These are phyloP conservation scores for Holacanthus passer DNA, from an alignment of 2,113 vertebrate genomes.

Conservation along the genomic window DNA sequence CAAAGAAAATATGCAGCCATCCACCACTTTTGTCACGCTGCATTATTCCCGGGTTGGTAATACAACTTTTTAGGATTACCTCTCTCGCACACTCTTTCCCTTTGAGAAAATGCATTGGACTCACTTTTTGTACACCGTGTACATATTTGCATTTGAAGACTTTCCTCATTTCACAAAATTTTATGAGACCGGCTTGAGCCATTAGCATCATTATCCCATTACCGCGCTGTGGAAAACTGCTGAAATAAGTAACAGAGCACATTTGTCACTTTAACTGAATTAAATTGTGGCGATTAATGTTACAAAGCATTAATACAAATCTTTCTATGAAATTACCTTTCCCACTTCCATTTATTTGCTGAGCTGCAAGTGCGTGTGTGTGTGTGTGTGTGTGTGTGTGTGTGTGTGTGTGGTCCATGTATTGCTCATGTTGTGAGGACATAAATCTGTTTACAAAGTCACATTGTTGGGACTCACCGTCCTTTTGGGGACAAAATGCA, in stretches of 20 bases:
- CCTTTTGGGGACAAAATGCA: no score
- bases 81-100: slow-evolving; percentile 14
- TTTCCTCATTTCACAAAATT: slow-evolving; percentile 47
- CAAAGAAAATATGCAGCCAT: slow-evolving; percentile 10
- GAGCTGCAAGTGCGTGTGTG: slow-evolving; percentile 9
- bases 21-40: not conserved
- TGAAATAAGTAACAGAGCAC: slow-evolving; percentile 35
- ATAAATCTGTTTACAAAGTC: no score
- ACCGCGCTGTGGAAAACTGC: slow-evolving; percentile 57
- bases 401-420: no score
- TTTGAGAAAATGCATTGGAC: slow-evolving; percentile 19
- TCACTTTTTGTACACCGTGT: slow-evolving; percentile 12
- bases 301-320: slow-evolving; percentile 51
- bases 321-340: slow-evolving; percentile 52
- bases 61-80: slow-evolving; percentile 5
- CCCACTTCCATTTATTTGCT: slow-evolving; percentile 38
- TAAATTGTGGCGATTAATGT: slow-evolving; percentile 52
- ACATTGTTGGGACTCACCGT: no score
- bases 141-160: slow-evolving; percentile 52
- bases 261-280: slow-evolving; percentile 64
- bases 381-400: not conserved
- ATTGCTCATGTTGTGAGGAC: no score
- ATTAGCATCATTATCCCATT: slow-evolving; percentile 69
- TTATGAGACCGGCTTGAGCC: slow-evolving; percentile 42
- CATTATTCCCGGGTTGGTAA: not conserved